These are phyloP conservation scores for Dusona sp. DNA, from an alignment of 2,888 invertebrate species.

Conservation along the genomic window DNA sequence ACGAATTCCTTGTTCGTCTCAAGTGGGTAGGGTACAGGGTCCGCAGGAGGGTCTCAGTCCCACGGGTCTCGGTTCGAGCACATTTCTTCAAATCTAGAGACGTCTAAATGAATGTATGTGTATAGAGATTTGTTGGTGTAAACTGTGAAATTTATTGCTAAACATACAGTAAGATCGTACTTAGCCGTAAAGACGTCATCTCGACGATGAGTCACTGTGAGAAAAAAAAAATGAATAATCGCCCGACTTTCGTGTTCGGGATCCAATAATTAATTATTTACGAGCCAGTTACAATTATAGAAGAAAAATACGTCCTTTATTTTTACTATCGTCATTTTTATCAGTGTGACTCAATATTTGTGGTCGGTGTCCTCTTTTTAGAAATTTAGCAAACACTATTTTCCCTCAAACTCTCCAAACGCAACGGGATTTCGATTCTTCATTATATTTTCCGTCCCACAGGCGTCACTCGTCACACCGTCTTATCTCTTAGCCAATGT, in stretches of 20 bases:
- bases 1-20: conserved; percentile 39
- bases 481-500: conserved; percentile 34
- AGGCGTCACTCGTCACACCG: conserved; percentile 5
- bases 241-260: too few species aligned
- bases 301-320: not conserved
- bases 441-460: not conserved
- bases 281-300: conserved; percentile 4
- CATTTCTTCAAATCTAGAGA: conserved; percentile 5
- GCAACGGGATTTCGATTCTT: conserved; percentile 26
- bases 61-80: conserved; percentile 22
- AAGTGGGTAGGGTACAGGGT: conserved; percentile 56
- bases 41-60: conserved; percentile 40
- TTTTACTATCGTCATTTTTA: not conserved
- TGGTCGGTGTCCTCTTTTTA: not conserved
- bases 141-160: conserved; percentile 45
- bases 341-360: conserved; percentile 43
- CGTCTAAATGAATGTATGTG: not conserved
- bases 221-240: conserved; percentile 13
- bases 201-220: conserved; percentile 55
- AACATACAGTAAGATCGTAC: not conserved
- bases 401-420: not conserved
- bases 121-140: conserved; percentile 18
- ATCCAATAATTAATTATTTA: conserved; percentile 31
- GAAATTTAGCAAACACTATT: conserved; percentile 23
- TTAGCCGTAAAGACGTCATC: not conserved